A percentile compares a stretch with the other conserved stretches of the same genome.
These are phyloP conservation scores for Brachypodius melanocephalos DNA, from an alignment of 2,113 vertebrate species.

Conservation along the genomic window DNA sequence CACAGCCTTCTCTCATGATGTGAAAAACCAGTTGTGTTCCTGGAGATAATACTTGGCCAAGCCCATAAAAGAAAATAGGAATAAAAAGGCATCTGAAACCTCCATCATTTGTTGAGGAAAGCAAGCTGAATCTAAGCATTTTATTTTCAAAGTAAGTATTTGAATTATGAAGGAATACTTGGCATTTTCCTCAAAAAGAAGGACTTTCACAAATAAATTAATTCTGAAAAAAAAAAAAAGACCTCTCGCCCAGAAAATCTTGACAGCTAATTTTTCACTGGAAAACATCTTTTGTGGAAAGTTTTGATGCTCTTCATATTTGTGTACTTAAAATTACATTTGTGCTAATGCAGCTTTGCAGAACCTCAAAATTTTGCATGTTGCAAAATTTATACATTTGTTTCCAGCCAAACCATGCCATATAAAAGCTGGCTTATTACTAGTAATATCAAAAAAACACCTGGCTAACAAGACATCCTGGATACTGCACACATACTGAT, in stretches of 20 bases:
- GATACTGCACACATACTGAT: slow-evolving; percentile 20
- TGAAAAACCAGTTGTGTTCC: neutral
- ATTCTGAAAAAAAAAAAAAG: neutral
- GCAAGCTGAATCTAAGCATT: neutral
- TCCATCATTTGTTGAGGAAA: neutral
- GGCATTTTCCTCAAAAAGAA: slow-evolving; percentile 14
- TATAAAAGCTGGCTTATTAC: slow-evolving; percentile 22
- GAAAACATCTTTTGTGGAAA: neutral
- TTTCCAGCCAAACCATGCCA: slow-evolving; percentile 6
- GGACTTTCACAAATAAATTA: neutral
- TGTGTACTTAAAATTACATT: neutral
- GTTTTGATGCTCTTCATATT: neutral
- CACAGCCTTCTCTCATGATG: neutral
- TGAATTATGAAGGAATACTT: neutral
- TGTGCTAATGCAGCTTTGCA: neutral
- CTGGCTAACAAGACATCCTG: slow-evolving; percentile 8
- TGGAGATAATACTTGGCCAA: slow-evolving; percentile 19
- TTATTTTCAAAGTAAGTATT: slow-evolving; percentile 35
- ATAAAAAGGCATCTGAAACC: neutral
- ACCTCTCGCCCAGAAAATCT: neutral
- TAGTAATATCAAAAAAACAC: neutral
- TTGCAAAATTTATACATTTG: neutral
- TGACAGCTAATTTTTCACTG: slow-evolving; percentile 5
- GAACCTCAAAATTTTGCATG: neutral
- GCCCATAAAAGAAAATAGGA: neutral